Conservation (phyloP, 2,113 vertebrate species). For the Isichthys henryi region DNA sequence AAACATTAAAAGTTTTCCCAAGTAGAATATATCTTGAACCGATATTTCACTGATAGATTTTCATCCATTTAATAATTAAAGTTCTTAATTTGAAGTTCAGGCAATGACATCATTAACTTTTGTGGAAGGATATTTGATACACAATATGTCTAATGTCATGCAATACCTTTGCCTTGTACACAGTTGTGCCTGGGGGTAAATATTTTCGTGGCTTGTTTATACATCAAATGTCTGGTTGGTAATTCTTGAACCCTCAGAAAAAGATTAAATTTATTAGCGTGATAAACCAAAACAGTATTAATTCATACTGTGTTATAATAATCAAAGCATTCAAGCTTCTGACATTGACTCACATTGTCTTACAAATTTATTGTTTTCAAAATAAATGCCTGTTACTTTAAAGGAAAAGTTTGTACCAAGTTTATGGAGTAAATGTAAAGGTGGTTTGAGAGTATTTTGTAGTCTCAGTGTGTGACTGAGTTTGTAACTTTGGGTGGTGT, state of each 20-base stretch:
- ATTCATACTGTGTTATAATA: not conserved
- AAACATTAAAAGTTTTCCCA: not conserved
- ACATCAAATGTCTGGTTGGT: not conserved
- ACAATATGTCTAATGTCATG: constrained; percentile 53
- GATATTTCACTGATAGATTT: constrained; percentile 51
- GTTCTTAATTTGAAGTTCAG: constrained; percentile 52
- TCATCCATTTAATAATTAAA: constrained; percentile 60
- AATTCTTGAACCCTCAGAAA: not conserved
- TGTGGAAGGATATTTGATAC: constrained; percentile 61
- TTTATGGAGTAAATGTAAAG: not conserved
- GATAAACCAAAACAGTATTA: not conserved
- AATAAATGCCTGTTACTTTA: not conserved
- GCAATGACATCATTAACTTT: constrained; percentile 58
- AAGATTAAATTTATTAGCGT: not conserved
- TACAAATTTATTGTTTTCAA: not conserved
- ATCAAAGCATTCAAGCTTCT: not conserved
- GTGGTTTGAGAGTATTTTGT: not conserved
- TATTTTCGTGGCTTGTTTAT: not conserved
- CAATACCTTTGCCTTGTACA: constrained; percentile 54
- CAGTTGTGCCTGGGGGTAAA: constrained; percentile 26
- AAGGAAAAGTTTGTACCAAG: not conserved
- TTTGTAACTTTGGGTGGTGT: not conserved
- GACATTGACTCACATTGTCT: not conserved
- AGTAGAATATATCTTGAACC: not conserved
- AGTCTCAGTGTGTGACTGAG: not conserved